These are phyloP conservation scores for Rhabditophanes sp. DNA, from an alignment of 2,888 invertebrate genomes.

Conservation along the genomic window DNA sequence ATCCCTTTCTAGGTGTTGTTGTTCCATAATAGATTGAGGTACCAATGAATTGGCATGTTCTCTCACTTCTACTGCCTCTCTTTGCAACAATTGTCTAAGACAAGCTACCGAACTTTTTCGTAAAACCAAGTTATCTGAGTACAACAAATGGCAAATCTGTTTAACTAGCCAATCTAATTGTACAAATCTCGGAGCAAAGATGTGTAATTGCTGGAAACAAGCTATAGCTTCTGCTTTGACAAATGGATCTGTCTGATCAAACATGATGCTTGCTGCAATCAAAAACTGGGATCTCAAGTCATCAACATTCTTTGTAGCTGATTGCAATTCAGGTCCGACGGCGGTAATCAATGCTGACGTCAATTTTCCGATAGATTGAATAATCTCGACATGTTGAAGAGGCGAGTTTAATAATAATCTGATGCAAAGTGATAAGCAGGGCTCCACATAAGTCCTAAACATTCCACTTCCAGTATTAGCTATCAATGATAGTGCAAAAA, in stretches of 20 bases:
- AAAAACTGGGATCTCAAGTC: conserved; percentile 67
- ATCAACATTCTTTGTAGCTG: conserved; percentile 44
- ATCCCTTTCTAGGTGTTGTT: conserved; percentile 3
- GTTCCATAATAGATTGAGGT: conserved; percentile 24
- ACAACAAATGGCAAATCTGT: conserved; percentile 65
- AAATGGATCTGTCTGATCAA: conserved; percentile 56
- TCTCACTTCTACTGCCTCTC: conserved; percentile 88
- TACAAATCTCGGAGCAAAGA: conserved; percentile 86
- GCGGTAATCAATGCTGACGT: conserved; percentile 87
- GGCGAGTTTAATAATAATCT: conserved; percentile 52
- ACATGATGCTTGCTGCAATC: conserved; percentile 82
- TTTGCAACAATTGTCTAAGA: conserved; percentile 77
- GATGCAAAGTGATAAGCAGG: conserved; percentile 71
- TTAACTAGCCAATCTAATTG: conserved; percentile 59
- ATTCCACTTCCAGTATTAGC: conserved; percentile 96
- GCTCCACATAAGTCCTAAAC: conserved; percentile 88
- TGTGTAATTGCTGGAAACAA: conserved; percentile 86
- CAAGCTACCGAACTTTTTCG: conserved; percentile 86
- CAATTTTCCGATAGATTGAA: conserved; percentile 34
- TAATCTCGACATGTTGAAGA: conserved; percentile 28
- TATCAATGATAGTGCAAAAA: conserved; percentile 81
- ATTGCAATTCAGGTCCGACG: conserved; percentile 91
- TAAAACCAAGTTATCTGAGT: conserved; percentile 71
- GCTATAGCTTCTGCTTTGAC: conserved; percentile 69
- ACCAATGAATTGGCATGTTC: conserved; percentile 67